Percentiles rank a stretch among this genome's conserved stretches.
These are phyloP conservation scores for Odocoileus hemionus DNA, from an alignment of 2,113 vertebrate species.

Conservation along the genomic window DNA sequence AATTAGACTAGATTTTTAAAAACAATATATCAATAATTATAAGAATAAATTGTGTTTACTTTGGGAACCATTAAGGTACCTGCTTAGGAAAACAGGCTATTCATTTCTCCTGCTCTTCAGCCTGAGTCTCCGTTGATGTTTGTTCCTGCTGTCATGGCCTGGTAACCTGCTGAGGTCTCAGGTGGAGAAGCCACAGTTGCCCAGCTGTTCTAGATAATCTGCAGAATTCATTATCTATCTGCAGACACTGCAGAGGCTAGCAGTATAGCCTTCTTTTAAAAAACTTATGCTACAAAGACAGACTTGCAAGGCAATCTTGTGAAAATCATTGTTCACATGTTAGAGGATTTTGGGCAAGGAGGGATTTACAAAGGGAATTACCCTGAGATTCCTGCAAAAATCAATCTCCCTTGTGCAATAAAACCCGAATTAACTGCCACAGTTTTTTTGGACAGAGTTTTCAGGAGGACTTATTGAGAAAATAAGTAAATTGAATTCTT, in stretches of 20 bases:
- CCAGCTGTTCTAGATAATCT: slow-evolving; percentile 49
- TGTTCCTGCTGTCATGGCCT: not conserved
- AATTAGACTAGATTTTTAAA: not conserved
- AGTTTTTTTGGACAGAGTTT: not conserved
- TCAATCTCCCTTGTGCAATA: not conserved
- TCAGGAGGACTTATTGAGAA: slow-evolving; percentile 1
- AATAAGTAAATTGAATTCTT: slow-evolving; percentile 26
- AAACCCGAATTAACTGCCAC: slow-evolving; percentile 3
- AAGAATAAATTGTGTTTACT: not conserved
- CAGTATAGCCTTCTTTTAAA: not conserved
- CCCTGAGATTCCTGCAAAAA: slow-evolving; percentile 21
- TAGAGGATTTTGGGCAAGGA: not conserved
- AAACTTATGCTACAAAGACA: not conserved
- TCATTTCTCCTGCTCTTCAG: not conserved
- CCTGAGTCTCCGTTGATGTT: not conserved
- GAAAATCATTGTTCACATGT: slow-evolving; percentile 30
- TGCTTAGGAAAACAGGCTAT: not conserved
- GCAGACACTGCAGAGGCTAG: not conserved
- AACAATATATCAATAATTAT: not conserved
- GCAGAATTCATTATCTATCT: slow-evolving; percentile 45
- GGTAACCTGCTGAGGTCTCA: slow-evolving; percentile 52
- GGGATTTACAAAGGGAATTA: slow-evolving; percentile 26
- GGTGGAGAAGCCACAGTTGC: slow-evolving; percentile 20
- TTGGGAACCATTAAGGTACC: not conserved
- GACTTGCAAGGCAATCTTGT: slow-evolving; percentile 9